phyloP scores from a whole-genome alignment of 2,113 vertebrate species.

The Procavia capensis region DNA sequence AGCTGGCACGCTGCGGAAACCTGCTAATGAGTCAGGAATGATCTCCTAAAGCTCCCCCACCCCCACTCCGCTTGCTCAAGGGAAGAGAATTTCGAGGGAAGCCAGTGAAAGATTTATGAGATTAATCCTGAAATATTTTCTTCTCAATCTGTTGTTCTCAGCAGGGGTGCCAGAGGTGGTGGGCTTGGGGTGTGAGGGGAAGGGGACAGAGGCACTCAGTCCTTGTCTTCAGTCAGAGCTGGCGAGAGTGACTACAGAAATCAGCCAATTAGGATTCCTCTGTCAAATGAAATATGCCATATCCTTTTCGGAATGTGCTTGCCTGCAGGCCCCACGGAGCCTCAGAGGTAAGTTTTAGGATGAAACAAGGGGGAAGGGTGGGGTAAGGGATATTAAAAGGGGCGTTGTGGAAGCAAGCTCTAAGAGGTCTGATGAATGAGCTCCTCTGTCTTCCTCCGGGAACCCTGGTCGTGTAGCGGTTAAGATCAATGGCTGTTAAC shows the following conservation, averaged over 20 bases:
- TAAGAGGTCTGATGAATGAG: not conserved
- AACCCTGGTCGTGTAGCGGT: too few species aligned
- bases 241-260: constrained; percentile 70
- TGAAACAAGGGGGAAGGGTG: not conserved
- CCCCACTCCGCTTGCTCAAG: constrained; percentile 28
- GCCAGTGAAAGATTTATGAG: constrained; percentile 74
- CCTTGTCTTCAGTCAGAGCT: not conserved
- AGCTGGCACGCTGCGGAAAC: constrained; percentile 60
- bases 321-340: constrained; percentile 25
- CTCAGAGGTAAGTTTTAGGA: constrained; percentile 48
- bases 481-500: too few species aligned
- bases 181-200: not conserved
- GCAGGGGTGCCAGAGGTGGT: not conserved
- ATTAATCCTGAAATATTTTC: constrained; percentile 49
- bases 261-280: constrained; percentile 67
- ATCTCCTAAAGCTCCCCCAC: constrained; percentile 9
- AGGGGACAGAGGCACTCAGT: not conserved
- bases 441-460: not conserved
- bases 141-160: constrained; percentile 60
- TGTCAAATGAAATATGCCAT: constrained; percentile 81
- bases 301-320: constrained; percentile 73
- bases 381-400: too few species aligned
- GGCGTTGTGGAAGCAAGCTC: not conserved
- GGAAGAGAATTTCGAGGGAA: constrained; percentile 70
- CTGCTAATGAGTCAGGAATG: constrained; percentile 73